These are phyloP conservation scores for Enteromius trimaculatus DNA, from an alignment of 2,797 vertebrate genomes.

Conservation along the genomic window DNA sequence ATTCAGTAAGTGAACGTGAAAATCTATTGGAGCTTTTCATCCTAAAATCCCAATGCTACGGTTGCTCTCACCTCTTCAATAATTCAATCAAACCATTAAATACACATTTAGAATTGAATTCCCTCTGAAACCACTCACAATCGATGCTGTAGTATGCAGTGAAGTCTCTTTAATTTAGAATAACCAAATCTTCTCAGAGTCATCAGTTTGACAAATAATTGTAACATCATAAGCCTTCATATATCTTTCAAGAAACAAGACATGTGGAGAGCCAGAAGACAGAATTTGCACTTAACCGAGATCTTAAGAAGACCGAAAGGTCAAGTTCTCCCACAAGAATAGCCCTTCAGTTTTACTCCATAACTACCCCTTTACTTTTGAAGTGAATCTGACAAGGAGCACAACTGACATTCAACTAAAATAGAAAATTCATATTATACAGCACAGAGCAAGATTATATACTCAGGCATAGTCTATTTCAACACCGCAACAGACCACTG, in stretches of 20 bases:
- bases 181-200: conserved; percentile 46
- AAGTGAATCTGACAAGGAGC: conserved; percentile 43
- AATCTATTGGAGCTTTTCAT: conserved; percentile 33
- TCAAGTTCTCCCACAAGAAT: conserved; percentile 39
- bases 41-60: conserved; percentile 46
- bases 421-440: conserved; percentile 36
- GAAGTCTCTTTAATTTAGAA: conserved; percentile 6
- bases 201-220: conserved; percentile 60
- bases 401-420: conserved; percentile 19
- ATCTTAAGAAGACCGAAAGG: conserved; percentile 56
- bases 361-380: conserved; percentile 28
- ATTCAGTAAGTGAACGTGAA: conserved; percentile 30
- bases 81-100: conserved; percentile 49
- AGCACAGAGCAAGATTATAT: conserved; percentile 21
- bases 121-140: conserved; percentile 33
- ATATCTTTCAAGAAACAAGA: conserved; percentile 38
- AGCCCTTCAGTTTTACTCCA: neutral
- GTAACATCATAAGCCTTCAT: conserved; percentile 46
- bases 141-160: neutral
- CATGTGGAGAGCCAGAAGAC: neutral
- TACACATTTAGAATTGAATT: conserved; percentile 19
- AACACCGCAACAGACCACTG: conserved; percentile 4
- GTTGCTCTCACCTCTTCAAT: conserved; percentile 46
- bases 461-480: neutral
- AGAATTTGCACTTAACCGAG: conserved; percentile 14